Conservation (phyloP, 2,888 invertebrate genomes). For the Drosophila neutralis region DNA sequence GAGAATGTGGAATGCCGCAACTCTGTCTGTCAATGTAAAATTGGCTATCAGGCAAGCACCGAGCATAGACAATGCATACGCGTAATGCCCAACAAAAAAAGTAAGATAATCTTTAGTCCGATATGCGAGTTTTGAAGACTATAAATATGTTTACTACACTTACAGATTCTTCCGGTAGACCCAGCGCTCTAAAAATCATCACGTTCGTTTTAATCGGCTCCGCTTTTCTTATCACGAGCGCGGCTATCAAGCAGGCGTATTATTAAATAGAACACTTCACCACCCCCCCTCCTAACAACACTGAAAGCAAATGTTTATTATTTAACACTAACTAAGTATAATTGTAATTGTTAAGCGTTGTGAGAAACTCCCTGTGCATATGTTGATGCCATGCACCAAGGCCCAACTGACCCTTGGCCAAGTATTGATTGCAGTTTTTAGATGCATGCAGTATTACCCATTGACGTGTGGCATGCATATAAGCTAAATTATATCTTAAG, state of each 20-base stretch:
- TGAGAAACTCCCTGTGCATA: conserved; percentile 54
- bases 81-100: conserved; percentile 82
- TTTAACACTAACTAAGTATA: conserved; percentile 18
- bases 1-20: conserved; percentile 84
- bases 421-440: conserved; percentile 32
- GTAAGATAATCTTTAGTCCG: conserved; percentile 48
- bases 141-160: conserved; percentile 6
- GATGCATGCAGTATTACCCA: conserved; percentile 62
- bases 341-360: conserved; percentile 48
- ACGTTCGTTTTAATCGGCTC: conserved; percentile 84
- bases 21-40: conserved; percentile 83
- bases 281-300: neutral
- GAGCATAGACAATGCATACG: conserved; percentile 79
- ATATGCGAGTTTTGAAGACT: neutral
- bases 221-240: conserved; percentile 84
- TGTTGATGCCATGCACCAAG: conserved; percentile 31
- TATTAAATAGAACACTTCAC: conserved; percentile 48
- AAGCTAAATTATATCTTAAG: conserved; percentile 41
- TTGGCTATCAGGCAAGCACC: conserved; percentile 73
- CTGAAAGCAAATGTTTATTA: conserved; percentile 21
- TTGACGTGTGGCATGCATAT: conserved; percentile 48
- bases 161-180: conserved; percentile 85
- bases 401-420: conserved; percentile 11
- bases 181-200: conserved; percentile 85
- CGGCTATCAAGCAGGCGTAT: conserved; percentile 84